Conservation (phyloP, 1,140 invertebrate species). For the Drosophila carrolli region DNA sequence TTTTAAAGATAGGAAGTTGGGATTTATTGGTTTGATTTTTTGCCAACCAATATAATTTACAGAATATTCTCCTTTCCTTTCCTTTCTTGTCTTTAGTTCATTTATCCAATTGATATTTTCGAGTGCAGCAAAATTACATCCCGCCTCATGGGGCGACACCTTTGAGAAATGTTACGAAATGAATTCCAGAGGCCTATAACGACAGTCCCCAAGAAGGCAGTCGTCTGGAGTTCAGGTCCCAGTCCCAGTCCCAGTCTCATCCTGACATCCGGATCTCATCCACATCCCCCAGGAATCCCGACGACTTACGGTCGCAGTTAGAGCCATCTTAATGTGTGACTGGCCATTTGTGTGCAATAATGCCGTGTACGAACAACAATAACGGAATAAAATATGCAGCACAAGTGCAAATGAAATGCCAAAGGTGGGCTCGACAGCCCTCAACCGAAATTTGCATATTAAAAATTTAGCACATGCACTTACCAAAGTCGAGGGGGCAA, state of each 20-base stretch:
- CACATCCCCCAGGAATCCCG: not conserved
- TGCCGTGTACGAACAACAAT: slow-evolving; percentile 48
- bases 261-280: not conserved
- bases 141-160: slow-evolving; percentile 17
- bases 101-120: no score
- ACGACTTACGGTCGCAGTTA: slow-evolving; percentile 15
- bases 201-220: slow-evolving; percentile 1
- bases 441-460: slow-evolving; percentile 69
- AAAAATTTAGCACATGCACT: slow-evolving; percentile 80
- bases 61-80: no score
- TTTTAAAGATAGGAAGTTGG: no score
- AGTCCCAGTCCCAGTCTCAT: not conserved
- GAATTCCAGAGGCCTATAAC: slow-evolving; percentile 39
- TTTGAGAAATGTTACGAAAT: slow-evolving; percentile 50
- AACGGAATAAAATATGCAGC: slow-evolving; percentile 73
- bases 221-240: not conserved
- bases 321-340: slow-evolving; percentile 54
- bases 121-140: not conserved
- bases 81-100: no score
- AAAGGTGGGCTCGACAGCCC: slow-evolving; percentile 33
- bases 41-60: no score
- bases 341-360: slow-evolving; percentile 75
- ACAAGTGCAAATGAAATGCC: slow-evolving; percentile 78
- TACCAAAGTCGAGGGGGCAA: slow-evolving; percentile 23
- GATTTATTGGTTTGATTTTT: no score